A percentile compares a stretch with the other conserved stretches of the same genome.
These are phyloP conservation scores for Diachasma alloeum DNA, from an alignment of 1,140 invertebrate species.

Conservation along the genomic window DNA sequence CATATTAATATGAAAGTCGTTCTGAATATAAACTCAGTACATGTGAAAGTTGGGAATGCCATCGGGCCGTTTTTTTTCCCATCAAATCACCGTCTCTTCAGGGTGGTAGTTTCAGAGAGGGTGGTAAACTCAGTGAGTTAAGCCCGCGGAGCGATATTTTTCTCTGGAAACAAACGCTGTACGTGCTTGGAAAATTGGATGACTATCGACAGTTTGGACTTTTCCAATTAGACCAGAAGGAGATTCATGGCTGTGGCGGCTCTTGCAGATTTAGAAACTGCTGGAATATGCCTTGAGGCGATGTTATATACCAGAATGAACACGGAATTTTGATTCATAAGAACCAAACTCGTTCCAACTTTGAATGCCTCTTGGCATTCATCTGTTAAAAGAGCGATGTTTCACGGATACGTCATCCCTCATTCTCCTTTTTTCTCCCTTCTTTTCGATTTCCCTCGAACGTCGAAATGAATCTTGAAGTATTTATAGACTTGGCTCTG, in stretches of 20 bases:
- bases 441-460: neutral
- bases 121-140: constrained; percentile 25
- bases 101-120: neutral
- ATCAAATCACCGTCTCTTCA: constrained; percentile 28
- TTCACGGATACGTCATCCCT: neutral
- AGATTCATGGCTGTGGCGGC: constrained; percentile 46
- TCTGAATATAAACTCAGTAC: no score
- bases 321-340: neutral
- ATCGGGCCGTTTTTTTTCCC: constrained; percentile 20
- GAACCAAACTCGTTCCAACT: neutral
- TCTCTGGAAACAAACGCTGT: constrained; percentile 47
- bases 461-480: neutral
- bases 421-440: neutral
- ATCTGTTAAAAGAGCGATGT: neutral
- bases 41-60: neutral
- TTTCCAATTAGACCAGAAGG: constrained; percentile 54
- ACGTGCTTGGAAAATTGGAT: constrained; percentile 55
- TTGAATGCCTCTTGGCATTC: neutral
- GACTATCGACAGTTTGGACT: constrained; percentile 44
- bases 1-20: no score
- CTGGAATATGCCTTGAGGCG: neutral
- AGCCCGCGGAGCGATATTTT: constrained; percentile 2
- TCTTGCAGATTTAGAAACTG: constrained; percentile 23
- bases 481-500: constrained; percentile 17
- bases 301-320: constrained; percentile 2